Evolutionary conservation across 2,888 invertebrate genomes (phyloP).

Genomic region (Lydus trimaculatus): DNA sequence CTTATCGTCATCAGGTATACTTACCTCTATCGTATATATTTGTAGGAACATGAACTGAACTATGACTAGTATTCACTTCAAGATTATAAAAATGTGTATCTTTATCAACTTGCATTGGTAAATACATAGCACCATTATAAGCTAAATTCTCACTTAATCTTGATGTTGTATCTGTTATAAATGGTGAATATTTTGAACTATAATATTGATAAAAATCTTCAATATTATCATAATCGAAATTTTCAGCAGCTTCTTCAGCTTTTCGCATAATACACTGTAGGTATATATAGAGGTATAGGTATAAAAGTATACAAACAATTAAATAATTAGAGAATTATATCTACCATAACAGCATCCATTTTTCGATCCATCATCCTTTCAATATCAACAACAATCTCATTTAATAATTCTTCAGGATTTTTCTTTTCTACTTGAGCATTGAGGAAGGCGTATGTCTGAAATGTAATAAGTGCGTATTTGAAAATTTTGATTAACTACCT

Average conservation of each 20-base stretch:
- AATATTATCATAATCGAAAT: constrained; percentile 65
- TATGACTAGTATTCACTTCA: constrained; percentile 78
- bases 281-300: constrained; percentile 27
- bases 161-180: constrained; percentile 48
- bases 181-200: constrained; percentile 81
- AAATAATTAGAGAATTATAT: background rate
- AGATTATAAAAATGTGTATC: constrained; percentile 88
- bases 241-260: constrained; percentile 74
- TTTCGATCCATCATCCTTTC: constrained; percentile 86
- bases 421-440: constrained; percentile 82
- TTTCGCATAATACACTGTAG: constrained; percentile 77
- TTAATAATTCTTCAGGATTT: constrained; percentile 79
- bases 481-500: constrained; percentile 56
- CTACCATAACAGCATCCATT: constrained; percentile 86
- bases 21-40: constrained; percentile 89
- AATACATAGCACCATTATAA: constrained; percentile 59
- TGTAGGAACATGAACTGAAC: constrained; percentile 93
- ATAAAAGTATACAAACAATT: too few species aligned
- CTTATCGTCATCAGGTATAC: too few species aligned
- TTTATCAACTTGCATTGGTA: constrained; percentile 68
- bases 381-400: constrained; percentile 81
- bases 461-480: constrained; percentile 20
- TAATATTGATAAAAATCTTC: constrained; percentile 66
- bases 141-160: constrained; percentile 36
- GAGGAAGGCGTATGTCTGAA: constrained; percentile 78